Base-by-base conservation (phyloP, 2,797 vertebrate genomes). In the Poecilia velifera region DNA sequence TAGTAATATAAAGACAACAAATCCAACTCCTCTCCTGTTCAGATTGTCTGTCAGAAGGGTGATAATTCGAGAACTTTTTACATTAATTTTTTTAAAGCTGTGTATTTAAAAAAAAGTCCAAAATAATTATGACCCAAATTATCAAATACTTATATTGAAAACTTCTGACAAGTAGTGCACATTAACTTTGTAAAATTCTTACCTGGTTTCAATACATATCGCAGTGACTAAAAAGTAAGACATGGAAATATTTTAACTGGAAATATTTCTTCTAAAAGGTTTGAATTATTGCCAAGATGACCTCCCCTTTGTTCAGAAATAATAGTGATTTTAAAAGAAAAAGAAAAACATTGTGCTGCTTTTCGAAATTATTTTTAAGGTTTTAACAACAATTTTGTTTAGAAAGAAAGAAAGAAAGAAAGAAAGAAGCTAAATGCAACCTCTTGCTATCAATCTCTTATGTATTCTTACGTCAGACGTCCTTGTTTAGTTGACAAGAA, bases 371-470 rank as follows among this genome's bases (percentile, higher is more conserved):
- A 5, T 55, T 49, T 25, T 31, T 28, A 59, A 59, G 28, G 28
- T 13, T 31, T 59, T 16, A 1, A 59, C n/a, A 31, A 31, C 57
- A 14, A 16, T 31, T 6, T 6, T 12, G 53, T 51, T 43, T 43
- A 41, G 39, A 41, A 41, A 41, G 39, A 41, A 41, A 47, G 46
- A 47, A 47, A 47, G 45, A 1, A 49, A 41, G 7, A 7, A 41
- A 41, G 41, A 1, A 41, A 20, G 16, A 18, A 81, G 57, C 90
- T 91, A 89, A 92, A 93, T 41, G 36, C 36, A 74, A 12, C 5
- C 0, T 8, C 2, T 16, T 13, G 5, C 16, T 78, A 68, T n/a
- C 71, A 79, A 31, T 80, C 66, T 74, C n/a, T 13, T 0, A 14
- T 6, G 64, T 45, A 36, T 49, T 64, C 9, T 31, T n/a, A 5